These are phyloP conservation scores for Biston betularia DNA, from an alignment of 2,888 invertebrate species.

Conservation along the genomic window DNA sequence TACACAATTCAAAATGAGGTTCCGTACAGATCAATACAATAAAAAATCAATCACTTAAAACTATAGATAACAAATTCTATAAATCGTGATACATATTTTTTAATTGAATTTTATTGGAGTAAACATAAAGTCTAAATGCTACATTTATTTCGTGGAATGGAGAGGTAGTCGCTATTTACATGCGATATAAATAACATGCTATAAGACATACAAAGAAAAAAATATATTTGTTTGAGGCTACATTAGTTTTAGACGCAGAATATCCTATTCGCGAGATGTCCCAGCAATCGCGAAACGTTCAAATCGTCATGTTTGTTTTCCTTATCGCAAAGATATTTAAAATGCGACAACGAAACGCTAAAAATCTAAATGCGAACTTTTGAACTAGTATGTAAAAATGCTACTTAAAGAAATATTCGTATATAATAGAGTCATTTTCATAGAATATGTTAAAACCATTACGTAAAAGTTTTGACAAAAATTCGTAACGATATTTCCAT, in stretches of 20 bases:
- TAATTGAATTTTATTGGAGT: not conserved
- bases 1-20: constrained; percentile 42
- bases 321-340: not conserved
- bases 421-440: too few relatives aligned
- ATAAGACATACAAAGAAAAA: not conserved
- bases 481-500: too few relatives aligned
- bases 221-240: not conserved
- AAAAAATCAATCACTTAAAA: constrained; percentile 19
- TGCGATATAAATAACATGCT: constrained; percentile 10
- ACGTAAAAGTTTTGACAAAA: too few relatives aligned
- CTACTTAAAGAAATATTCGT: constrained; percentile 49
- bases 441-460: too few relatives aligned
- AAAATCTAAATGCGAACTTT: constrained; percentile 41
- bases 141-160: constrained; percentile 22
- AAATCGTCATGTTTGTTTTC: too few relatives aligned
- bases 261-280: too few relatives aligned
- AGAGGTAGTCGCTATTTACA: constrained; percentile 26
- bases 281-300: too few relatives aligned
- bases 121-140: constrained; percentile 16
- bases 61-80: constrained; percentile 23
- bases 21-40: constrained; percentile 44
- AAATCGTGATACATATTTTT: constrained; percentile 11
- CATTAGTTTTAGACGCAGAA: too few relatives aligned
- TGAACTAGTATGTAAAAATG: constrained; percentile 67
- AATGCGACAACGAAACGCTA: not conserved